A percentile compares a stretch with the other conserved stretches of the same genome.
phyloP scores from a whole-genome alignment of 37 sponge, comb jelly and placozoan species.

The Spongilla lacustris region DNA sequence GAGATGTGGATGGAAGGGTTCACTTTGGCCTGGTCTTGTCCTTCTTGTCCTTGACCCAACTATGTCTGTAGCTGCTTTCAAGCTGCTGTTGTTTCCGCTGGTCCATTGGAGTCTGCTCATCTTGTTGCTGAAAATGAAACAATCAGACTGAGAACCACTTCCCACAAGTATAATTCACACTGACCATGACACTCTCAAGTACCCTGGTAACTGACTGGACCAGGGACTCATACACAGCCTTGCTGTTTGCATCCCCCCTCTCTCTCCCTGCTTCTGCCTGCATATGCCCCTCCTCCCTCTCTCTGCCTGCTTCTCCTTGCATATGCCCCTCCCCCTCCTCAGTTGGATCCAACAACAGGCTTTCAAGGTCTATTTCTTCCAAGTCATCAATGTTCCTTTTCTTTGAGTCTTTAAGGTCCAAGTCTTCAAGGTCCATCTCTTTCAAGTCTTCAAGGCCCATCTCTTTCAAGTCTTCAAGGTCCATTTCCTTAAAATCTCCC shows the following conservation, averaged over 20 bases:
- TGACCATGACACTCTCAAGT: slow-evolving; percentile 8
- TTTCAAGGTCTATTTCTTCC: background rate
- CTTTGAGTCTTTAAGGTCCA: too few species aligned
- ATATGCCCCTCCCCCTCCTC: background rate
- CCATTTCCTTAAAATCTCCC: background rate
- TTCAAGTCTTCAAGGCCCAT: background rate
- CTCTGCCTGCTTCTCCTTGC: background rate
- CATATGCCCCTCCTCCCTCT: background rate
- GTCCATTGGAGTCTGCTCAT: slow-evolving; percentile 24
- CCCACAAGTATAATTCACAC: background rate
- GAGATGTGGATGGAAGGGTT: too few species aligned
- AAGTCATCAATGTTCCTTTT: too few species aligned
- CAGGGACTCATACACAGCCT: background rate
- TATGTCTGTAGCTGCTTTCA: slow-evolving; percentile 14
- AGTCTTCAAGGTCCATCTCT: background rate
- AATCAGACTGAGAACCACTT: background rate
- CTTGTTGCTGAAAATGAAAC: background rate
- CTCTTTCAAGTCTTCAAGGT: background rate
- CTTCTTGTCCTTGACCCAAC: slow-evolving; percentile 8
- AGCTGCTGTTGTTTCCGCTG: slow-evolving; percentile 3
- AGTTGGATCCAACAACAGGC: background rate
- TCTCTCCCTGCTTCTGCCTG: too few species aligned
- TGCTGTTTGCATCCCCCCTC: too few species aligned
- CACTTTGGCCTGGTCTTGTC: background rate
- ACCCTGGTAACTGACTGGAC: background rate